phyloP scores from a whole-genome alignment of 2,113 vertebrate genomes.

The Salvelinus namaycush region DNA sequence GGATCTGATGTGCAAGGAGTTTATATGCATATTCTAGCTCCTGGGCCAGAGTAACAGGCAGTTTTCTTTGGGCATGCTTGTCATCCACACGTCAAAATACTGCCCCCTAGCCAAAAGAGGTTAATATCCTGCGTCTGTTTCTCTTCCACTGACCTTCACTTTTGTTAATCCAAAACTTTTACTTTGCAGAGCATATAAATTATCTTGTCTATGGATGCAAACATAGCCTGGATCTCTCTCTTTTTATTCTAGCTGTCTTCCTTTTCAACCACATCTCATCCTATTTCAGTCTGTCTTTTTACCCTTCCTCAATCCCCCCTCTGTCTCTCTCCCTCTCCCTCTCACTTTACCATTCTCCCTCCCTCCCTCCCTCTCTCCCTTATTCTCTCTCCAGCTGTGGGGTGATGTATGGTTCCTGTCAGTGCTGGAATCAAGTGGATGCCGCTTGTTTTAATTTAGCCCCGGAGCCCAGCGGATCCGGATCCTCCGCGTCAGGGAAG shows the following conservation, averaged over 20 bases:
- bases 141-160: too few relatives aligned
- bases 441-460: slow-evolving; percentile 82
- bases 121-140: too few relatives aligned
- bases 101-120: too few relatives aligned
- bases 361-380: slow-evolving; percentile 1
- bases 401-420: slow-evolving; percentile 78
- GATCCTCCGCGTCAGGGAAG: slow-evolving; percentile 74
- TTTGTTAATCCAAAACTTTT: too few relatives aligned
- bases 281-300: slow-evolving; percentile 15
- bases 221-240: slow-evolving; percentile 42
- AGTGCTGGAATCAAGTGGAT: slow-evolving; percentile 76
- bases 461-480: slow-evolving; percentile 72
- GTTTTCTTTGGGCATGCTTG: too few relatives aligned
- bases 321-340: background rate
- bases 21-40: too few relatives aligned
- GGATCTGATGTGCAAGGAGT: too few relatives aligned
- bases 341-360: slow-evolving; percentile 26
- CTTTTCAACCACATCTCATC: slow-evolving; percentile 15
- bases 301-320: background rate
- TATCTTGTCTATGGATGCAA: slow-evolving; percentile 44
- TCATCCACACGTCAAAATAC: too few relatives aligned
- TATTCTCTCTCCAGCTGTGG: slow-evolving; percentile 53
- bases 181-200: slow-evolving; percentile 47
- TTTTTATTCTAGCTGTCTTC: background rate
- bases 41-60: too few relatives aligned